Percentiles rank a stretch among this genome's conserved stretches.
phyloP scores from a whole-genome alignment of 1,140 invertebrate species.

The Rhizoglyphus robini region DNA sequence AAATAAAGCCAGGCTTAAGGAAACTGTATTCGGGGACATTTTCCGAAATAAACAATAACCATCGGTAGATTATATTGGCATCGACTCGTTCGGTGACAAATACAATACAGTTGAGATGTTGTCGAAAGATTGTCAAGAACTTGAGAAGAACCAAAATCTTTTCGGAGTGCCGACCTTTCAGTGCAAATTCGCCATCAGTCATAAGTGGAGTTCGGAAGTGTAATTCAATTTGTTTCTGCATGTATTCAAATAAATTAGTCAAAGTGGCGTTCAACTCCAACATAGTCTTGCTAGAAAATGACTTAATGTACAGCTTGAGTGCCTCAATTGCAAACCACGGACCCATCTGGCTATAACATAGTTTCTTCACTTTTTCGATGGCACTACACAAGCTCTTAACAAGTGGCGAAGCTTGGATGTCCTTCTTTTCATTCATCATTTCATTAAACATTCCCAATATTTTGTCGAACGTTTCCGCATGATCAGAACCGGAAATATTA shows the following conservation, averaged over 20 bases:
- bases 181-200: no score
- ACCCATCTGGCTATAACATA: background rate
- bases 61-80: slow-evolving; percentile 66
- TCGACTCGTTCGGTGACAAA: slow-evolving; percentile 68
- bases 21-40: slow-evolving; percentile 20
- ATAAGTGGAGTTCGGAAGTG: no score
- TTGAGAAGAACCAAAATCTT: background rate
- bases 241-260: background rate
- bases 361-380: background rate
- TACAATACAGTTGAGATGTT: slow-evolving; percentile 49
- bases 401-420: background rate
- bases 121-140: background rate
- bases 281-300: background rate
- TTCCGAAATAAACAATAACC: slow-evolving; percentile 46
- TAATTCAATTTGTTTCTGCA: background rate
- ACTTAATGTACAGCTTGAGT: background rate
- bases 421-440: background rate
- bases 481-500: background rate
- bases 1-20: slow-evolving; percentile 20
- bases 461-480: background rate
- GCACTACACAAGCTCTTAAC: background rate
- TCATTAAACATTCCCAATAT: background rate
- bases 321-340: slow-evolving; percentile 1
- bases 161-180: background rate
- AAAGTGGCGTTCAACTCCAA: background rate